Evolutionary conservation across 2,888 invertebrate genomes (phyloP).

Genomic region (Pediacus dermestoides): DNA sequence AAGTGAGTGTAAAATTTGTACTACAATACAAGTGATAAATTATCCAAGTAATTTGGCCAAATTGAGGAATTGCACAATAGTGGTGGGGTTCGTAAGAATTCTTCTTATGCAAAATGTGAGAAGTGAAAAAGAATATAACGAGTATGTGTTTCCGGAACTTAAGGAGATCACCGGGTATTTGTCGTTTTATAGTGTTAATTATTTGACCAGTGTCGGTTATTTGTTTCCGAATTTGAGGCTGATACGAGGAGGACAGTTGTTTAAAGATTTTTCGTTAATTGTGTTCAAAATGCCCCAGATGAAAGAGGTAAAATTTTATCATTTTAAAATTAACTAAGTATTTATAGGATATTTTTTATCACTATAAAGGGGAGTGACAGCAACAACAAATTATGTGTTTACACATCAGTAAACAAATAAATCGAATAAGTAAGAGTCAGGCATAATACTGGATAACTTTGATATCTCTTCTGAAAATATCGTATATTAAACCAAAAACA

Average conservation of each 20-base stretch:
- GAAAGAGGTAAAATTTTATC: constrained; percentile 61
- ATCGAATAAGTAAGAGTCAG: too few species aligned
- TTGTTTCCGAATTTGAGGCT: constrained; percentile 87
- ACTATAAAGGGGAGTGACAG: too few species aligned
- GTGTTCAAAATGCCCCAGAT: constrained; percentile 67
- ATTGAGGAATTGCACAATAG: constrained; percentile 66
- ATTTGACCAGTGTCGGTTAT: constrained; percentile 64
- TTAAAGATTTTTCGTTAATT: constrained; percentile 78
- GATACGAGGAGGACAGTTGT: constrained; percentile 75
- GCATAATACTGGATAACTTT: too few species aligned
- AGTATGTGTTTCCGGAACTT: constrained; percentile 65
- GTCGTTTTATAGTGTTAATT: constrained; percentile 72
- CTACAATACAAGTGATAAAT: constrained; percentile 58
- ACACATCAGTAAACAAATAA: too few species aligned
- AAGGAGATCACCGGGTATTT: constrained; percentile 82
- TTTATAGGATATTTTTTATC: too few species aligned
- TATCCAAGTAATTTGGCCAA: constrained; percentile 47
- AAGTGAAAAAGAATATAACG: constrained; percentile 40
- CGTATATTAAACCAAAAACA: too few species aligned
- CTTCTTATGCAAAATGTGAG: constrained; percentile 58
- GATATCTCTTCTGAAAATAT: too few species aligned
- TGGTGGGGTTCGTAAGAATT: constrained; percentile 76
- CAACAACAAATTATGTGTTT: too few species aligned
- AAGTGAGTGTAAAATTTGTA: constrained; percentile 59
- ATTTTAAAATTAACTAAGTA: too few species aligned